These are phyloP conservation scores for Brachypalpus laphriformis DNA, from an alignment of 2,888 invertebrate genomes.

Conservation along the genomic window DNA sequence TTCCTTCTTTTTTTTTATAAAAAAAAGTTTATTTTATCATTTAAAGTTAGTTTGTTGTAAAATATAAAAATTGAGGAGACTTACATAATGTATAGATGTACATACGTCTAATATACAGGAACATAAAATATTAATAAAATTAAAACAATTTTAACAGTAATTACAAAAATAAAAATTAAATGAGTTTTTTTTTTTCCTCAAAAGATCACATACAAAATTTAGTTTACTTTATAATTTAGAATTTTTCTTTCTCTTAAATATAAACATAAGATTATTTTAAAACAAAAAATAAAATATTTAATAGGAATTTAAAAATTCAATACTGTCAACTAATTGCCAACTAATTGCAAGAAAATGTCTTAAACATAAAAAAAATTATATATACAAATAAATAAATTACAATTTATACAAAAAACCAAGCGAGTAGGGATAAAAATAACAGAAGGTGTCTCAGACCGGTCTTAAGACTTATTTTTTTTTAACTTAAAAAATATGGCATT, in stretches of 20 bases:
- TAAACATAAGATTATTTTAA: neutral
- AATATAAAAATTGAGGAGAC: slow-evolving; percentile 8
- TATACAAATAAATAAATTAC: slow-evolving; percentile 66
- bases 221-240: neutral
- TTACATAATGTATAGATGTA: neutral
- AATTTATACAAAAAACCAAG: slow-evolving; percentile 41
- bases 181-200: slow-evolving; percentile 19
- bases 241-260: neutral
- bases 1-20: too few relatives aligned
- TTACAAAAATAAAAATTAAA: slow-evolving; percentile 9
- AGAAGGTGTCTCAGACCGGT: neutral
- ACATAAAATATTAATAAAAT: slow-evolving; percentile 38
- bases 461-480: neutral
- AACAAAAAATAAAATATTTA: slow-evolving; percentile 11
- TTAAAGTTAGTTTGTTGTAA: slow-evolving; percentile 6
- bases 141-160: slow-evolving; percentile 45
- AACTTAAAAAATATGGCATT: slow-evolving; percentile 66
- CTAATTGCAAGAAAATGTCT: slow-evolving; percentile 1
- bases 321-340: slow-evolving; percentile 60
- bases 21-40: slow-evolving; percentile 4
- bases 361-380: slow-evolving; percentile 2
- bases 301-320: slow-evolving; percentile 58
- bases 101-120: slow-evolving; percentile 52
- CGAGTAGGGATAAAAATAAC: too few relatives aligned
- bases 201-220: slow-evolving; percentile 39